Conservation (phyloP, 1,140 invertebrate species). For the Mylabris phalerata region DNA sequence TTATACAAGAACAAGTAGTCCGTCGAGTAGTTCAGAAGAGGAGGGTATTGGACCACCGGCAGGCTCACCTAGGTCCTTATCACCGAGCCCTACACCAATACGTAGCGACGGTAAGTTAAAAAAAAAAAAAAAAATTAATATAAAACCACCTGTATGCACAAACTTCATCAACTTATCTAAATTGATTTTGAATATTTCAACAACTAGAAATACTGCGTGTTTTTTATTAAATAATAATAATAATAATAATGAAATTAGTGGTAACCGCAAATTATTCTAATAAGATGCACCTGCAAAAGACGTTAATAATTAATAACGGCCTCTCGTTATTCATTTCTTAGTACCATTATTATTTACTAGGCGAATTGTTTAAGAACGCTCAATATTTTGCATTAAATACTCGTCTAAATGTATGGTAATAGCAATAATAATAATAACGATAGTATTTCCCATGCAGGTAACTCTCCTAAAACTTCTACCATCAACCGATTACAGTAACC, state of each 20-base stretch:
- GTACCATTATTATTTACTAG: slow-evolving; percentile 35
- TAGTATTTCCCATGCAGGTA: not conserved
- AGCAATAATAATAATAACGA: no score
- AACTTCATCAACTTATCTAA: no score
- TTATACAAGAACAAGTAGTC: slow-evolving; percentile 36
- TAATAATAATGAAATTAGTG: not conserved
- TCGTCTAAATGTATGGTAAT: no score
- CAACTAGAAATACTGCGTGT: no score
- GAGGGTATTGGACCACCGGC: slow-evolving; percentile 37
- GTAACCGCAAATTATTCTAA: slow-evolving; percentile 11
- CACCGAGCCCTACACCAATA: slow-evolving; percentile 31
- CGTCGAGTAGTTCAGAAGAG: slow-evolving; percentile 39
- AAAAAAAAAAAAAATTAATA: no score
- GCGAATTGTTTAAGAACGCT: slow-evolving; percentile 11
- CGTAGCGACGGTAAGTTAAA: slow-evolving; percentile 38
- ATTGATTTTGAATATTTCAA: no score
- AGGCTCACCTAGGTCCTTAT: slow-evolving; percentile 34
- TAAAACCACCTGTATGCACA: slow-evolving; percentile 1
- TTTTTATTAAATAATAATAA: no score
- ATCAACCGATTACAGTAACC: not conserved
- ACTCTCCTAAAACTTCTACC: not conserved
- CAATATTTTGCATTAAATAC: no score
- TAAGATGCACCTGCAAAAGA: slow-evolving; percentile 8
- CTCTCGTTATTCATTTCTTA: slow-evolving; percentile 7
- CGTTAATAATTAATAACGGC: slow-evolving; percentile 15